A percentile compares a stretch with the other conserved stretches of the same genome.
phyloP scores from a whole-genome alignment of 2,797 vertebrate genomes.

The Numenius phaeopus region DNA sequence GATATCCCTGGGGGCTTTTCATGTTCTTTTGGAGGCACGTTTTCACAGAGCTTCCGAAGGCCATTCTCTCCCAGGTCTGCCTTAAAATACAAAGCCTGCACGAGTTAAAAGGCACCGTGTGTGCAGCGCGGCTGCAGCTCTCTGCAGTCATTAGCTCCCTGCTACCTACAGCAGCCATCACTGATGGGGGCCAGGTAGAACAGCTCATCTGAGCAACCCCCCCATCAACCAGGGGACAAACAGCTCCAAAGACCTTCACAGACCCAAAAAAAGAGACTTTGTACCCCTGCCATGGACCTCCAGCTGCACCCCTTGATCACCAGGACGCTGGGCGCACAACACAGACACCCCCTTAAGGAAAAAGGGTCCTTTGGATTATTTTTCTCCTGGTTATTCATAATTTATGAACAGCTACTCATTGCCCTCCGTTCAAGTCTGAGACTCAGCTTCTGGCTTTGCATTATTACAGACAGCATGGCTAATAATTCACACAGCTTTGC shows the following conservation, averaged over 20 bases:
- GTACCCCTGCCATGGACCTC: accelerated
- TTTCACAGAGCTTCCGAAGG: neutral
- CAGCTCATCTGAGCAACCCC: neutral
- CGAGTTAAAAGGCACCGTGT: accelerated
- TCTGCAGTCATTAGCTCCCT: neutral
- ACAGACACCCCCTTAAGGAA: neutral
- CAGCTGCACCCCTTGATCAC: neutral
- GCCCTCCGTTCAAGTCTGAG: neutral
- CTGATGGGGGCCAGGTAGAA: accelerated
- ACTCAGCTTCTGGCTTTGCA: neutral
- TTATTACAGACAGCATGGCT: neutral
- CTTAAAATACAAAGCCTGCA: neutral
- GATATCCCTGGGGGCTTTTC: neutral
- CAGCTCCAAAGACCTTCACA: neutral
- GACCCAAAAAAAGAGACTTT: neutral
- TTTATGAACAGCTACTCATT: neutral
- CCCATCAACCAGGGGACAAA: neutral
- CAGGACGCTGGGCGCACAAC: neutral
- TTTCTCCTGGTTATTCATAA: neutral
- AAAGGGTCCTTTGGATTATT: neutral
- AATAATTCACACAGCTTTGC: neutral
- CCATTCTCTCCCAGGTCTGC: neutral
- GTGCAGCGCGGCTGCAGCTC: neutral
- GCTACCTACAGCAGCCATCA: neutral
- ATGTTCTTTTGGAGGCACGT: accelerated